phyloP scores from a whole-genome alignment of 2,888 invertebrate genomes.

The Noctuana brunneofusca region DNA sequence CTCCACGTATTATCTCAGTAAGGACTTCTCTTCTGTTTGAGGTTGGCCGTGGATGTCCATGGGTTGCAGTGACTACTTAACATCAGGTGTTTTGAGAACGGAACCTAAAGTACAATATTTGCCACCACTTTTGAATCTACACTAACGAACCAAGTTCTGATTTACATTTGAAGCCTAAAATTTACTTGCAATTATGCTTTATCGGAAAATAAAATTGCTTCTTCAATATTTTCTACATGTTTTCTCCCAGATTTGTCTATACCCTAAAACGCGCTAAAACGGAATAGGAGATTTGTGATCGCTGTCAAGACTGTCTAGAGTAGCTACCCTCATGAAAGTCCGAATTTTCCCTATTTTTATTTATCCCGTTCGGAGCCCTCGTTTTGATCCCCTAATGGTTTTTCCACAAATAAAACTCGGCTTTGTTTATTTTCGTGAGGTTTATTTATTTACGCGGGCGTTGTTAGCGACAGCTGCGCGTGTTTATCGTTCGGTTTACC shows the following conservation, averaged over 20 bases:
- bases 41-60: no score
- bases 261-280: background rate
- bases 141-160: no score
- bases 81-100: no score
- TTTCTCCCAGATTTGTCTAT: background rate
- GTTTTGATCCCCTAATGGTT: constrained; percentile 70
- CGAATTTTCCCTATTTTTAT: constrained; percentile 55
- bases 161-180: no score
- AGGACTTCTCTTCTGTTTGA: no score
- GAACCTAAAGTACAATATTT: no score
- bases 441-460: constrained; percentile 66
- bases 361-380: constrained; percentile 59
- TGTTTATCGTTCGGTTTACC: constrained; percentile 70
- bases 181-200: background rate
- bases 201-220: background rate
- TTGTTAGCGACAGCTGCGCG: constrained; percentile 67
- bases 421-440: constrained; percentile 67
- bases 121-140: no score
- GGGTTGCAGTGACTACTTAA: no score
- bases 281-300: constrained; percentile 14
- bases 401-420: constrained; percentile 71
- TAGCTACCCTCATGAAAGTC: constrained; percentile 45
- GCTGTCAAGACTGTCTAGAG: constrained; percentile 39
- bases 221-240: background rate
- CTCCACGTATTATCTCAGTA: no score